phyloP scores from a whole-genome alignment of 2,797 vertebrate species.

The Psittacula echo region DNA sequence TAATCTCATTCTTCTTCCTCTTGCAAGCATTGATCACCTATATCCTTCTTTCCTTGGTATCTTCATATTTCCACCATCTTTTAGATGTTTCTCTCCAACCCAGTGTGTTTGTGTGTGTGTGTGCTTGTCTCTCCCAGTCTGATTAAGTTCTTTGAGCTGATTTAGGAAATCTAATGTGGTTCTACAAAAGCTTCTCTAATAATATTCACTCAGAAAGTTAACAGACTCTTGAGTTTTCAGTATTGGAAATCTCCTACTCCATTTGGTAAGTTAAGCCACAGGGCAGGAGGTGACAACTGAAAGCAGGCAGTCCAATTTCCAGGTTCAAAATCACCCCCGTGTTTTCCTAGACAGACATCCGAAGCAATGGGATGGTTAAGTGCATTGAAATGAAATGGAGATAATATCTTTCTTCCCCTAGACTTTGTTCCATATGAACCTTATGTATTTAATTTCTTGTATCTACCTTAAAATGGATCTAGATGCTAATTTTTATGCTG shows the following conservation, averaged over 20 bases:
- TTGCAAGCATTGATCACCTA: not conserved
- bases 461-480: not conserved
- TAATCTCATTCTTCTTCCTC: not conserved
- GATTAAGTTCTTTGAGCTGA: not conserved
- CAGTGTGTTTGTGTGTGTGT: not conserved
- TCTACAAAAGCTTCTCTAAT: not conserved
- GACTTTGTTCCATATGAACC: not conserved
- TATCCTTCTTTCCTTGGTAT: not conserved
- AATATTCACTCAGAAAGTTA: not conserved
- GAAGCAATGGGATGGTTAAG: not conserved
- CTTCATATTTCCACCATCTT: not conserved
- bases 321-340: not conserved
- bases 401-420: not conserved
- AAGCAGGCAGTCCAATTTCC: not conserved
- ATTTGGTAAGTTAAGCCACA: not conserved
- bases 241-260: rapidly evolving
- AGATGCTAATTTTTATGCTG: not conserved
- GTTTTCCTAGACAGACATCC: not conserved
- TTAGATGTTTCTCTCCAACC: not conserved
- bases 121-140: not conserved
- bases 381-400: not conserved
- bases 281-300: rapidly evolving
- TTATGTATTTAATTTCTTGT: not conserved
- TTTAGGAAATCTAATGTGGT: not conserved
- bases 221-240: not conserved